Conservation (phyloP, 2,113 vertebrate species). For the Crotalus horridus region DNA sequence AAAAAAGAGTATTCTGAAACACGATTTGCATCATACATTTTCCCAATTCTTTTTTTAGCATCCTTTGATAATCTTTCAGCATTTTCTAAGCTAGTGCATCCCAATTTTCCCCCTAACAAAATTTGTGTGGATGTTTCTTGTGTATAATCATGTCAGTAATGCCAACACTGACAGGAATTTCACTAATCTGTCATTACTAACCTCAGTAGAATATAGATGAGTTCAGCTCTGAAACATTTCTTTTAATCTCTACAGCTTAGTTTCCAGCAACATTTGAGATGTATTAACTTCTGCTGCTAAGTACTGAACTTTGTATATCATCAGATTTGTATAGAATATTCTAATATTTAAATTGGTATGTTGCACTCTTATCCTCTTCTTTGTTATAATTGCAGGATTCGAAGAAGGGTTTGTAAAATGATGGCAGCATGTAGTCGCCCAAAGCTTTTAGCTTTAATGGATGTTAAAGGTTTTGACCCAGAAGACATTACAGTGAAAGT, state of each 20-base stretch:
- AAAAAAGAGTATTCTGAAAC: not conserved
- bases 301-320: not conserved
- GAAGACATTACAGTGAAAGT: constrained; percentile 59
- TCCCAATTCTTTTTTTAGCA: not conserved
- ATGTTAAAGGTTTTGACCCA: constrained; percentile 65
- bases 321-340: not conserved
- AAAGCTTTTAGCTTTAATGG: constrained; percentile 52
- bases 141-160: not conserved
- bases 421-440: constrained; percentile 38
- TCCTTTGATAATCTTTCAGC: not conserved
- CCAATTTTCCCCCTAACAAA: not conserved
- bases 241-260: not conserved
- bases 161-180: not conserved
- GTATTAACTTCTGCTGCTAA: not conserved
- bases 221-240: not conserved
- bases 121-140: not conserved
- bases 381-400: constrained; percentile 40
- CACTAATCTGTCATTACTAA: not conserved
- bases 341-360: not conserved
- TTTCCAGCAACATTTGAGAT: not conserved
- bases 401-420: constrained; percentile 51
- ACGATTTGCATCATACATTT: not conserved
- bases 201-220: not conserved
- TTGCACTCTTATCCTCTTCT: not conserved
- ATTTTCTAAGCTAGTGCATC: not conserved